Evolutionary conservation across 2,113 vertebrate species (phyloP), one percentile per base, ranked within the genome.

Genomic region (Hepsetus odoe): DNA sequence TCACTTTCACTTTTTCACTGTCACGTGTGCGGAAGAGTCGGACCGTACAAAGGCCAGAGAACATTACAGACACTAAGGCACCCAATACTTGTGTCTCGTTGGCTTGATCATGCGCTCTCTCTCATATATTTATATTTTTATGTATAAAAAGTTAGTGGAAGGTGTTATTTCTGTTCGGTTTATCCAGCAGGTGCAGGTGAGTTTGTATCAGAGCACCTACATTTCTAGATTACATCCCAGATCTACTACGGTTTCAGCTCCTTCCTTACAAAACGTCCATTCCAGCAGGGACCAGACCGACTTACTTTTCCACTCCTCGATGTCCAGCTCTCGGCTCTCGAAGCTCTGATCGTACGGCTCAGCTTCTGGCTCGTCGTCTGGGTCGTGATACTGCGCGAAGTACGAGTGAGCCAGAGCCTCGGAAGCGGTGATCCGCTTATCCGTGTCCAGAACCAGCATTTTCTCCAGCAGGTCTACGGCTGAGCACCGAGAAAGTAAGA

Each of bases 311-410:
- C 98, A 99, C 79, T 99, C 97, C 32, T 99, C 96, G 33, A 99
- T 99, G 67, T 96, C 95, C 65, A 99, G 95, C 66, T 99, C 98
- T 20, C 96, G 93, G 89, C 96, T 99, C 84, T 99, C 98, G 38
- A 99, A 99, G 76, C 96, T 98, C 93, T 99, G 98, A 89, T 99
- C 98, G 0, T 99, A 99, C 16, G 97, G 97, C 5, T 98, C 97
- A 0, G 98, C 97, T 83, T 98, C 96, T 0, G 97, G 97, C 72
- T 99, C 98, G 0, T 99, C 98, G 0, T 99, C 97, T 0, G 98
- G 98, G 77, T 99, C 98, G 0, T 99, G 98, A 82, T 99, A 99
- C 91, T 98, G 97, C 11, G 96, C 79, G 18, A 99, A 99, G 88
- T 99, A 99, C 20, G 91, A 81, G 1, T 99, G 97, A 2, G 96